phyloP scores from a whole-genome alignment of 2,113 vertebrate species.

The Monarcha castaneiventris region DNA sequence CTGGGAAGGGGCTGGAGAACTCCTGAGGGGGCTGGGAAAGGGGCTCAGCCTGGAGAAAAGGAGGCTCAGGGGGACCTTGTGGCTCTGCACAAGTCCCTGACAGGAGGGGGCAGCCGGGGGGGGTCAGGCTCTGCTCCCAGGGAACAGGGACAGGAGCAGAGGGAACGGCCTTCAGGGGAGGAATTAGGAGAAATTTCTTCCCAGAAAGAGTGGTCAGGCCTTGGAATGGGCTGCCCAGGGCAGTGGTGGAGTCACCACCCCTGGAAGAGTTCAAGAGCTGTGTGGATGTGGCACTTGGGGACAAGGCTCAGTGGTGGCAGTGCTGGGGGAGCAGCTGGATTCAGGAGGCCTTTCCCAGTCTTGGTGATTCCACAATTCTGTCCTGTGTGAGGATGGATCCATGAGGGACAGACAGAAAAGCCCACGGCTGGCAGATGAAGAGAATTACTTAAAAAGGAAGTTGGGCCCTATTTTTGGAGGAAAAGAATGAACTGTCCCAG shows the following conservation, averaged over 20 bases:
- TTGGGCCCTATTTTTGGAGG: not conserved
- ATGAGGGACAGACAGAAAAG: not conserved
- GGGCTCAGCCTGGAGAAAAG: not conserved
- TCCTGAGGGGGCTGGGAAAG: not conserved
- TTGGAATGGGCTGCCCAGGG: not conserved
- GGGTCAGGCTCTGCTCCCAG: not conserved
- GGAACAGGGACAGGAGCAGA: not conserved
- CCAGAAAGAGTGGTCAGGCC: not conserved
- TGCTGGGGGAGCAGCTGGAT: not conserved
- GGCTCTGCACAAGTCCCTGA: not conserved
- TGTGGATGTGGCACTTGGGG: not conserved
- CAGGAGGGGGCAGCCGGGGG: not conserved
- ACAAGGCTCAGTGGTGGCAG: not conserved
- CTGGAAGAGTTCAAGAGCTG: accelerated
- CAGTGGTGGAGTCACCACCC: not conserved
- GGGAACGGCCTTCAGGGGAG: not conserved
- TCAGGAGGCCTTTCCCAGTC: not conserved
- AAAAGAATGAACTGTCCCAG: not conserved
- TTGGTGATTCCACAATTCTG: not conserved
- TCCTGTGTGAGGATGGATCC: not conserved
- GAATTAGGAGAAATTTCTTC: not conserved
- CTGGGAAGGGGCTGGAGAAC: not conserved
- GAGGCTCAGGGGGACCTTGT: not conserved
- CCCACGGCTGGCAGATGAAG: not conserved
- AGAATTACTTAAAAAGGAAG: not conserved